These are phyloP conservation scores for Platygyra sinensis DNA, from an alignment of 64 coral and sea anemone species.

Conservation along the genomic window DNA sequence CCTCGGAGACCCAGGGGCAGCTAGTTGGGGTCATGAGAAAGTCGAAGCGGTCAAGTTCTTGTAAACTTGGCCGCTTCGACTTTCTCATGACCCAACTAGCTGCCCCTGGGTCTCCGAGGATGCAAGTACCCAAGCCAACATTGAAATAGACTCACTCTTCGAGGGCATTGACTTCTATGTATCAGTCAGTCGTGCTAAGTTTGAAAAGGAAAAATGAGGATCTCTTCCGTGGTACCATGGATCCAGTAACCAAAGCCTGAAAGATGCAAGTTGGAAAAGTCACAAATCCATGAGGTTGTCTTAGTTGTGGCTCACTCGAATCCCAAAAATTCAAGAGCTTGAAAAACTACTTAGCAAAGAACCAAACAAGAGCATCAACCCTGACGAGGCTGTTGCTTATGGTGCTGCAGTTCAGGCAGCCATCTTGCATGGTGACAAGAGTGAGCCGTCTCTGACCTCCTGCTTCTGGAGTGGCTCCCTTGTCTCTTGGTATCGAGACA, in stretches of 20 bases:
- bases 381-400: conserved; percentile 70
- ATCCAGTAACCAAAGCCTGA: conserved; percentile 35
- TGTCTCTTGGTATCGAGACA: conserved; percentile 72
- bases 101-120: too few relatives aligned
- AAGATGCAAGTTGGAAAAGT: conserved; percentile 4
- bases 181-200: conserved; percentile 47
- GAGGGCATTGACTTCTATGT: conserved; percentile 58
- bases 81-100: too few relatives aligned
- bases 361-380: conserved; percentile 61
- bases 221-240: conserved; percentile 23
- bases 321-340: conserved; percentile 54
- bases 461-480: conserved; percentile 70
- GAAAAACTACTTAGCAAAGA: conserved; percentile 8
- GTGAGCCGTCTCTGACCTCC: conserved; percentile 57
- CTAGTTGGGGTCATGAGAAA: too few relatives aligned
- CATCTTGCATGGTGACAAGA: conserved; percentile 62
- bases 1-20: too few relatives aligned
- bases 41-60: too few relatives aligned
- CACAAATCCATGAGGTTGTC: conserved; percentile 45
- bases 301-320: conserved; percentile 62
- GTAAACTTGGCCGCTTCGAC: too few relatives aligned
- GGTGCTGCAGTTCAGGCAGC: conserved; percentile 66
- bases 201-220: conserved; percentile 48
- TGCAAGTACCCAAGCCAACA: conserved; percentile 37
- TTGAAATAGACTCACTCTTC: conserved; percentile 64